Conservation (phyloP, 2,888 invertebrate species). For the Sinelater perroti region DNA sequence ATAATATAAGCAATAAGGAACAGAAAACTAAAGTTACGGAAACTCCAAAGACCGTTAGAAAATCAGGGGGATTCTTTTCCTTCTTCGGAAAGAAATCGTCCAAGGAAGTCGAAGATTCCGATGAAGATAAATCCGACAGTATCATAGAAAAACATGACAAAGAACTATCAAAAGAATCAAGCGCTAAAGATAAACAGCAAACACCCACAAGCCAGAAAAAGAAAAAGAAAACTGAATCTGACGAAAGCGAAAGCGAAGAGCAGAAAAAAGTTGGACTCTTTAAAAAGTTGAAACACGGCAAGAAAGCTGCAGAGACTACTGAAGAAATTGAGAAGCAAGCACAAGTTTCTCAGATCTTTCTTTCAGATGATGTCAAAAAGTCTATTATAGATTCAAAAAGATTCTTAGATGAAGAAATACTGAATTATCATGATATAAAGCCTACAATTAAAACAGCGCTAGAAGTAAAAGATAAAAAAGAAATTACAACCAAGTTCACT, state of each 20-base stretch:
- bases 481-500: background rate
- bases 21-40: slow-evolving; percentile 38
- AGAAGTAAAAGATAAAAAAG: slow-evolving; percentile 1
- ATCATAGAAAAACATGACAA: slow-evolving; percentile 57
- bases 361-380: slow-evolving; percentile 35
- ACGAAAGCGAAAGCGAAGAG: slow-evolving; percentile 43
- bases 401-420: slow-evolving; percentile 43
- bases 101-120: slow-evolving; percentile 54
- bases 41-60: slow-evolving; percentile 49
- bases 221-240: slow-evolving; percentile 36
- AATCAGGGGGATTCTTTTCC: slow-evolving; percentile 53
- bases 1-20: slow-evolving; percentile 44
- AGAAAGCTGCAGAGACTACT: slow-evolving; percentile 16
- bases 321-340: background rate
- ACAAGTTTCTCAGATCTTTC: too few relatives aligned
- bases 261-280: slow-evolving; percentile 45
- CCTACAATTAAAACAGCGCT: slow-evolving; percentile 4
- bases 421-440: slow-evolving; percentile 39
- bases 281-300: slow-evolving; percentile 37
- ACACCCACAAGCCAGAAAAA: slow-evolving; percentile 25
- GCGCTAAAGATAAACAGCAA: slow-evolving; percentile 28
- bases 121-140: slow-evolving; percentile 47
- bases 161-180: slow-evolving; percentile 52
- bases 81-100: slow-evolving; percentile 53
- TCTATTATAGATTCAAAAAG: slow-evolving; percentile 40